Evolutionary conservation across 2,888 invertebrate species (phyloP).

Genomic region (Bedellia somnulentella): DNA sequence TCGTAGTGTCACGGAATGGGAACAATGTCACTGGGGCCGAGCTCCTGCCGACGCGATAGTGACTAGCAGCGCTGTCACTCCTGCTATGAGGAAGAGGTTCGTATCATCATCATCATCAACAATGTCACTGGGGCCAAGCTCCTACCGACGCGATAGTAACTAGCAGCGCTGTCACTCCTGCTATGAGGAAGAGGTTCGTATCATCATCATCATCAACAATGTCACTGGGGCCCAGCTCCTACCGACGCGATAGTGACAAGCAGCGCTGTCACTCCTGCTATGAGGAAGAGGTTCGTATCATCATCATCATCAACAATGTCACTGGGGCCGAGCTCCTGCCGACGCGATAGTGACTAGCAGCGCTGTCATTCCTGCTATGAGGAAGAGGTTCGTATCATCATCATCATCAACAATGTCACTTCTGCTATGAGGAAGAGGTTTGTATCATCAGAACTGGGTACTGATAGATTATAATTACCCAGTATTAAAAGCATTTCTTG

Average conservation of each 20-base stretch:
- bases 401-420: no score
- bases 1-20: conserved; percentile 67
- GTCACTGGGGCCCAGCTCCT: neutral
- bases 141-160: conserved; percentile 85
- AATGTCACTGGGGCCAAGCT: conserved; percentile 84
- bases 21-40: conserved; percentile 81
- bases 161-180: conserved; percentile 72
- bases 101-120: no score
- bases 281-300: conserved; percentile 34
- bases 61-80: conserved; percentile 76
- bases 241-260: neutral
- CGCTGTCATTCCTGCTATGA: conserved; percentile 62
- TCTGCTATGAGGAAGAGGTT: conserved; percentile 28
- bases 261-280: neutral
- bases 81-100: conserved; percentile 49
- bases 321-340: conserved; percentile 85
- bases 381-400: no score
- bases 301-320: no score
- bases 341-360: conserved; percentile 87
- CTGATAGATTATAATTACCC: no score
- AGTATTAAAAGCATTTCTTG: no score
- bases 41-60: conserved; percentile 84
- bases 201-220: no score
- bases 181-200: conserved; percentile 55
- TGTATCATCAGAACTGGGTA: no score